These are phyloP conservation scores for Lutra lutra DNA, from an alignment of 2,797 vertebrate species.

Conservation along the genomic window DNA sequence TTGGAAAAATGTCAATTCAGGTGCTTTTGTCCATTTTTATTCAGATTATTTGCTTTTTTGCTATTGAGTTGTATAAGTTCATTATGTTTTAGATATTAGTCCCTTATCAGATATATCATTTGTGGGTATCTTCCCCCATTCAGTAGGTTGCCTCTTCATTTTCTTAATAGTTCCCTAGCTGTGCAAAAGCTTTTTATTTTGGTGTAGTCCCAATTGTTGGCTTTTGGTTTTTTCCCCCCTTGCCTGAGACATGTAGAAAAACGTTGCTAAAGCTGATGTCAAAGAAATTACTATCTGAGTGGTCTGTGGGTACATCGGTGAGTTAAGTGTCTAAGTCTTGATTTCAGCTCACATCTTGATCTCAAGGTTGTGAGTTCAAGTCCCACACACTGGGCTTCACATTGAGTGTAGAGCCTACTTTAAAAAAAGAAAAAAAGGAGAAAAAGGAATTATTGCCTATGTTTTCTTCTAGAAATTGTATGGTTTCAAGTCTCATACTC, in stretches of 20 bases:
- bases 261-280: background rate
- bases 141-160: background rate
- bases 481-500: background rate
- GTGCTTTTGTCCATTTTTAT: background rate
- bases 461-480: background rate
- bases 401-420: too few relatives aligned
- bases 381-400: too few relatives aligned
- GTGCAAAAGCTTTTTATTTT: background rate
- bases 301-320: too few relatives aligned
- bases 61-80: background rate
- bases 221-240: background rate
- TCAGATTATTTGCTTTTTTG: background rate
- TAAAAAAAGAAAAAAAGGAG: background rate
- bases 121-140: background rate
- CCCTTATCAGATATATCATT: background rate
- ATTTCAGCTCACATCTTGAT: too few relatives aligned
- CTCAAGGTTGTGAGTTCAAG: too few relatives aligned
- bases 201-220: background rate
- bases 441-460: background rate
- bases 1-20: background rate
- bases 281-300: background rate
- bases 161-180: background rate
- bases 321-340: too few relatives aligned
- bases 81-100: background rate
- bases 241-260: background rate